These are phyloP conservation scores for Polypterus bichir DNA, from an alignment of 2,113 vertebrate genomes.

Conservation along the genomic window DNA sequence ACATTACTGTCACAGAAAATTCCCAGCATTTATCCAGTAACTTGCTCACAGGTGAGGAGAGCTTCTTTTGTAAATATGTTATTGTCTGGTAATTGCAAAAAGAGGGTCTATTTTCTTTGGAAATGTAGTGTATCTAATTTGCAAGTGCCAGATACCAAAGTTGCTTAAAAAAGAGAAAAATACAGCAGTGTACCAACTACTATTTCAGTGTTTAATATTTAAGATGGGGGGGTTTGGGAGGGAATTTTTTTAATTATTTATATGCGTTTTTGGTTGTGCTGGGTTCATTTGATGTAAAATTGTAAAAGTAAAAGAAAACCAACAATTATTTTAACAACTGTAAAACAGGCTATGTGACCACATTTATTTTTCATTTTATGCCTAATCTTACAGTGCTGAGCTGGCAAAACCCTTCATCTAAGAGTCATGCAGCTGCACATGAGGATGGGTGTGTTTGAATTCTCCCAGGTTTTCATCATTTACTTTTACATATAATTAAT, in stretches of 20 bases:
- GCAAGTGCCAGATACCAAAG: conserved; percentile 41
- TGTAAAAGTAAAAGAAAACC: conserved; percentile 46
- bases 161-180: conserved; percentile 38
- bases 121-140: conserved; percentile 45
- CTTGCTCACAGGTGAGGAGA: conserved; percentile 59
- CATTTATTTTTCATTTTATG: too few relatives aligned
- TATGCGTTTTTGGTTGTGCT: conserved; percentile 25
- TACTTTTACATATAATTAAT: too few relatives aligned
- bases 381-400: too few relatives aligned
- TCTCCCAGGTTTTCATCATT: too few relatives aligned
- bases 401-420: too few relatives aligned
- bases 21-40: conserved; percentile 56
- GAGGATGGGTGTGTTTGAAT: too few relatives aligned
- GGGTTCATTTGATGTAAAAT: conserved; percentile 59
- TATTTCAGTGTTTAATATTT: conserved; percentile 69
- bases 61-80: conserved; percentile 72
- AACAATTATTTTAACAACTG: conserved; percentile 19
- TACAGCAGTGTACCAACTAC: conserved; percentile 40
- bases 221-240: conserved; percentile 10
- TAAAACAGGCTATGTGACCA: too few relatives aligned
- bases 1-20: conserved; percentile 50
- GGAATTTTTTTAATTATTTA: too few relatives aligned
- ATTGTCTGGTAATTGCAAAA: conserved; percentile 84
- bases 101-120: conserved; percentile 46
- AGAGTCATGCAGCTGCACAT: too few relatives aligned